These are phyloP conservation scores for Protobothrops flavoviridis DNA, from an alignment of 2,113 vertebrate species.

Conservation along the genomic window DNA sequence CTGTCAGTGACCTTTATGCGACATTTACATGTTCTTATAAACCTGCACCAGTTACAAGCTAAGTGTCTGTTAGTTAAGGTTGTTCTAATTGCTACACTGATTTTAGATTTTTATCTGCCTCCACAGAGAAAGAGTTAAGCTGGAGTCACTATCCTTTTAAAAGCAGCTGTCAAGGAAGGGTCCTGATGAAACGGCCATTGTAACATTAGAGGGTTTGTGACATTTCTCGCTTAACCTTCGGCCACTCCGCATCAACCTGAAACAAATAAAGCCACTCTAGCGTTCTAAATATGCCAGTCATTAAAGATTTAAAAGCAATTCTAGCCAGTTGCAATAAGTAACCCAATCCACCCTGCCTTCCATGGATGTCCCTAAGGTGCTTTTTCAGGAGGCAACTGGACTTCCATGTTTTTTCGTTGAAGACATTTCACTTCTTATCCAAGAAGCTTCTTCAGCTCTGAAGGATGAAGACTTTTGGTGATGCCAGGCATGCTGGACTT, in stretches of 20 bases:
- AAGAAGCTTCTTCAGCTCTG: no score
- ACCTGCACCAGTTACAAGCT: conserved; percentile 54
- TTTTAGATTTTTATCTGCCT: conserved; percentile 16
- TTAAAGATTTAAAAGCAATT: not conserved
- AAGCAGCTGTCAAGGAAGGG: not conserved
- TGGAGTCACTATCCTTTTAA: not conserved
- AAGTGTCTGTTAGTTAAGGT: conserved; percentile 30
- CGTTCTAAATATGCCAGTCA: not conserved
- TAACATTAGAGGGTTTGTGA: not conserved
- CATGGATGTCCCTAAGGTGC: not conserved
- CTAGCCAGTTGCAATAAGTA: no score
- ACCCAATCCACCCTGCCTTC: not conserved
- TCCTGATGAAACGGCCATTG: not conserved
- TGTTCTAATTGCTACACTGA: conserved; percentile 42
- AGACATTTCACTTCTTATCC: no score
- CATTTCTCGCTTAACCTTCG: no score
- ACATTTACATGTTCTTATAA: conserved; percentile 78
- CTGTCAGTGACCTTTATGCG: conserved; percentile 82
- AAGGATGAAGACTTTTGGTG: not conserved
- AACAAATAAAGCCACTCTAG: not conserved
- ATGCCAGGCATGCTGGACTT: not conserved
- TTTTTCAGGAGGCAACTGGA: no score
- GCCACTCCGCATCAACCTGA: not conserved
- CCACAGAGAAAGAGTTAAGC: not conserved
- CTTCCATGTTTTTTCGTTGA: no score